Conservation (phyloP, 2,797 vertebrate species). For the Pseudochromis fuscus region DNA sequence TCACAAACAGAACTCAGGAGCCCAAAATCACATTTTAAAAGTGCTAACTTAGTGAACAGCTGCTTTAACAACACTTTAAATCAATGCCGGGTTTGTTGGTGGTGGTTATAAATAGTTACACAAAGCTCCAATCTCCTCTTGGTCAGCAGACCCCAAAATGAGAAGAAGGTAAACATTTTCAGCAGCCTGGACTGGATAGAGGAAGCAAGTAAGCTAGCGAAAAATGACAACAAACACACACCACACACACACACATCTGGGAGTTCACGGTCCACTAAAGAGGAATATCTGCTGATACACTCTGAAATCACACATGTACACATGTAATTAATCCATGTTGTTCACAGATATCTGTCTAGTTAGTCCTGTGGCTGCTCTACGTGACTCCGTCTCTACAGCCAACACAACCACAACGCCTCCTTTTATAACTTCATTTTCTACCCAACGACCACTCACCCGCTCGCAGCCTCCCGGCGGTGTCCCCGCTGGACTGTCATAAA, state of each 20-base stretch:
- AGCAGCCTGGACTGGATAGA: slow-evolving; percentile 61
- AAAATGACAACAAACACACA: slow-evolving; percentile 51
- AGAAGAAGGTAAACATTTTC: slow-evolving; percentile 75
- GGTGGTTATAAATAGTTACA: not conserved
- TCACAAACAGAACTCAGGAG: slow-evolving; percentile 12
- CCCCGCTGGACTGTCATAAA: slow-evolving; percentile 9
- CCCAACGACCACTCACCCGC: slow-evolving; percentile 51
- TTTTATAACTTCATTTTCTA: slow-evolving; percentile 63
- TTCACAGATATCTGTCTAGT: slow-evolving; percentile 25
- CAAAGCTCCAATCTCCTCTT: slow-evolving; percentile 6
- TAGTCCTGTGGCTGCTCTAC: slow-evolving; percentile 54
- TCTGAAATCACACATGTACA: not conserved
- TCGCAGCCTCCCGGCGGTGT: not conserved
- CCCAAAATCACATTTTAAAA: not conserved
- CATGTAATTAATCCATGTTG: slow-evolving; percentile 11
- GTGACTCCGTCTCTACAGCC: slow-evolving; percentile 68
- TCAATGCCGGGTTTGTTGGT: not conserved
- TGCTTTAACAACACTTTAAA: slow-evolving; percentile 10
- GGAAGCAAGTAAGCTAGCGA: slow-evolving; percentile 72
- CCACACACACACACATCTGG: slow-evolving; percentile 22
- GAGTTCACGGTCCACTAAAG: not conserved
- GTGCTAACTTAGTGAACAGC: not conserved
- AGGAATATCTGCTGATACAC: not conserved
- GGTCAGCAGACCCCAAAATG: slow-evolving; percentile 58
- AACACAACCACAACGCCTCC: slow-evolving; percentile 63